phyloP scores from a whole-genome alignment of 35 echinoderm and acorn worm species.

The Amphiura filiformis region DNA sequence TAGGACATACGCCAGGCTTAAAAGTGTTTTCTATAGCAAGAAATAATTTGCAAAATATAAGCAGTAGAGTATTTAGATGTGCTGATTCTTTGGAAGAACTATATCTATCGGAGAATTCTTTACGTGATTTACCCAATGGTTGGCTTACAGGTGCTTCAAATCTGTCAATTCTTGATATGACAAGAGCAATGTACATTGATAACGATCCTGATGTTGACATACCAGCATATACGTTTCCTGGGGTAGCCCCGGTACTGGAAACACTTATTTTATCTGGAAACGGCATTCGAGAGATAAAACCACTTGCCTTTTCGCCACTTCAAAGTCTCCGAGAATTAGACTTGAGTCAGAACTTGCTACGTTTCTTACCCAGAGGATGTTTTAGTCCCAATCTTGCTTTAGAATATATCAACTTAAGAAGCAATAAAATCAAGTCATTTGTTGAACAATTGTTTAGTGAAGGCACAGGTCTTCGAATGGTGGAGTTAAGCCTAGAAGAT shows the following conservation, averaged over 20 bases:
- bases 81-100: neutral
- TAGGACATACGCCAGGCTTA: neutral
- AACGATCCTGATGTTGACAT: neutral
- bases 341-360: neutral
- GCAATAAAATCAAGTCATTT: neutral
- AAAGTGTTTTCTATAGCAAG: neutral
- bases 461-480: neutral
- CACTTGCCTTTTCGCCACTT: neutral
- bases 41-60: neutral
- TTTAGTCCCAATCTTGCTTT: constrained; percentile 3
- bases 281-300: neutral
- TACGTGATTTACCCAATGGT: neutral
- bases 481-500: neutral
- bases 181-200: neutral
- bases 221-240: neutral
- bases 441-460: neutral
- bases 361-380: neutral
- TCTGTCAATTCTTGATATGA: neutral
- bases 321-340: neutral
- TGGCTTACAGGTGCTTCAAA: neutral
- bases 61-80: neutral
- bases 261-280: constrained; percentile 7
- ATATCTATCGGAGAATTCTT: neutral
- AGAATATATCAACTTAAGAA: neutral
- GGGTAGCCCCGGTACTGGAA: neutral